Percentiles rank a stretch among this genome's conserved stretches.
Conservation (phyloP, 2,797 vertebrate species). For the Periparus ater region DNA sequence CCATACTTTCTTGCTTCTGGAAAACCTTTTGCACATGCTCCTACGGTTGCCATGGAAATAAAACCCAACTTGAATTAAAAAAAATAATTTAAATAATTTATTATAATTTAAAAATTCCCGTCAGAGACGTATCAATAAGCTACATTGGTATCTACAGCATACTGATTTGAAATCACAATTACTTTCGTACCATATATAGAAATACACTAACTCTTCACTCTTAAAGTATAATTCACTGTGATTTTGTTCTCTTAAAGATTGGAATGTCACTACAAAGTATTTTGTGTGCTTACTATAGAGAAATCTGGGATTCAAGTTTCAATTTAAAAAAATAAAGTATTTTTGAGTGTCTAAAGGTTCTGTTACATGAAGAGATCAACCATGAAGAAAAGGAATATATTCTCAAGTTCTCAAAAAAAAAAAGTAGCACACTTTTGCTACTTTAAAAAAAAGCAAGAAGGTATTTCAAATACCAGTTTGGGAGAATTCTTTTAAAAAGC, state of each 20-base stretch:
- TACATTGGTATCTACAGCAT: neutral
- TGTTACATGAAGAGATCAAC: neutral
- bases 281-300: neutral
- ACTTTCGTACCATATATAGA: neutral
- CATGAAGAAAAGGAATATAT: neutral
- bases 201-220: neutral
- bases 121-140: neutral
- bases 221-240: neutral
- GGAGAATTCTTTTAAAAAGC: neutral
- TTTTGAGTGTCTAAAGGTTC: neutral
- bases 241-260: neutral
- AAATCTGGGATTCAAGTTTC: neutral
- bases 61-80: neutral
- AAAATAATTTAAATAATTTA: neutral
- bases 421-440: neutral
- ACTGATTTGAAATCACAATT: neutral
- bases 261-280: neutral
- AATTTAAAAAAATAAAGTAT: neutral
- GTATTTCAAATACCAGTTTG: neutral
- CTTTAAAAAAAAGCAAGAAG: neutral
- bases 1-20: slow-evolving; percentile 92
- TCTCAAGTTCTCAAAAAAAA: neutral
- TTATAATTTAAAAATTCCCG: neutral
- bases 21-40: slow-evolving; percentile 91
- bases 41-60: slow-evolving; percentile 67